These are phyloP conservation scores for Acleris emargana DNA, from an alignment of 2,888 invertebrate genomes.

Conservation along the genomic window DNA sequence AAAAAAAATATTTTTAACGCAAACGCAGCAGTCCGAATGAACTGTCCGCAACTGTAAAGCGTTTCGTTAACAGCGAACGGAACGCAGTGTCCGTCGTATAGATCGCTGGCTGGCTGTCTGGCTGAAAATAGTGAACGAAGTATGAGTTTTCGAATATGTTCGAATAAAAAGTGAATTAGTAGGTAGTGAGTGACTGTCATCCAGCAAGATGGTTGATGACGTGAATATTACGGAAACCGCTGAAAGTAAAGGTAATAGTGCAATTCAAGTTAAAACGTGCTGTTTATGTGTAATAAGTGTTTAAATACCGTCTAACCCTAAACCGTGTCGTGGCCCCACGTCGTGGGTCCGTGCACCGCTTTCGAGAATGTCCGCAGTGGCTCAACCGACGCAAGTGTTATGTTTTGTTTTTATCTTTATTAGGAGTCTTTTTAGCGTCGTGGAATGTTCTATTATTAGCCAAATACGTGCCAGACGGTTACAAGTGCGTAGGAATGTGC, in stretches of 20 bases:
- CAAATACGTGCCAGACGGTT: slow-evolving; percentile 69
- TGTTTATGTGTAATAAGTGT: slow-evolving; percentile 78
- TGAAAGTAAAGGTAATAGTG: slow-evolving; percentile 82
- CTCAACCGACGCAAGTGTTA: slow-evolving; percentile 64
- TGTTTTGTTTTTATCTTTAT: slow-evolving; percentile 80
- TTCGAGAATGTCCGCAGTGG: slow-evolving; percentile 78
- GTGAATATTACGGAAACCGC: slow-evolving; percentile 81
- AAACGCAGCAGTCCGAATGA: slow-evolving; percentile 25
- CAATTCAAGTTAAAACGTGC: slow-evolving; percentile 73
- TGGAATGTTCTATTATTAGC: slow-evolving; percentile 81
- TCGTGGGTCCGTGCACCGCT: slow-evolving; percentile 73
- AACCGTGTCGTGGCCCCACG: slow-evolving; percentile 83
- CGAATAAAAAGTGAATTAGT: slow-evolving; percentile 77
- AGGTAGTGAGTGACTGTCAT: slow-evolving; percentile 78
- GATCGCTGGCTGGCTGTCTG: slow-evolving; percentile 78
- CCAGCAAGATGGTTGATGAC: slow-evolving; percentile 83
- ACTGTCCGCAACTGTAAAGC: slow-evolving; percentile 48
- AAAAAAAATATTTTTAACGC: neutral
- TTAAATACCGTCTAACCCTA: slow-evolving; percentile 79
- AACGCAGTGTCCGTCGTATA: slow-evolving; percentile 81
- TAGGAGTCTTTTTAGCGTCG: slow-evolving; percentile 78
- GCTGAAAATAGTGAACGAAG: slow-evolving; percentile 83
- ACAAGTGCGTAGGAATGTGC: slow-evolving; percentile 53
- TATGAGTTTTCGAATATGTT: slow-evolving; percentile 83
- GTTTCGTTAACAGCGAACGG: slow-evolving; percentile 77